phyloP scores from a whole-genome alignment of 2,888 invertebrate species.

The Epinotia ramella region DNA sequence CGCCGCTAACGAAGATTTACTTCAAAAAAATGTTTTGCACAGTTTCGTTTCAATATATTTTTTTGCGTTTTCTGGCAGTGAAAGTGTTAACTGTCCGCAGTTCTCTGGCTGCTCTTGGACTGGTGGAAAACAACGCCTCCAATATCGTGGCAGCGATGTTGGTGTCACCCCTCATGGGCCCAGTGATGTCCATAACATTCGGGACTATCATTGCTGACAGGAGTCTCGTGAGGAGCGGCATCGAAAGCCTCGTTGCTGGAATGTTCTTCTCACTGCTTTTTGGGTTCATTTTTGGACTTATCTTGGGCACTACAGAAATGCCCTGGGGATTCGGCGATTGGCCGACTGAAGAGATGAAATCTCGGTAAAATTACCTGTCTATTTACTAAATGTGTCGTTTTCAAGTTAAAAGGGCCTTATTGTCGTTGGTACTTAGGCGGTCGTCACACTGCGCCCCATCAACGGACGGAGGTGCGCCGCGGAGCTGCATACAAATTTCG shows the following conservation, averaged over 20 bases:
- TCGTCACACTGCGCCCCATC: no score
- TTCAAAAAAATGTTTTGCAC: no score
- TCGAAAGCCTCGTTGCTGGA: conserved; percentile 88
- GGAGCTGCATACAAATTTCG: no score
- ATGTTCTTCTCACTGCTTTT: conserved; percentile 90
- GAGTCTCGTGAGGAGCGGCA: conserved; percentile 88
- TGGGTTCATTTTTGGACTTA: conserved; percentile 92
- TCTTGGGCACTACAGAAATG: conserved; percentile 90
- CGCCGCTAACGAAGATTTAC: no score
- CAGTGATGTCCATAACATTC: conserved; percentile 95
- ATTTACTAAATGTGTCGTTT: neutral
- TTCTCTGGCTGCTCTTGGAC: conserved; percentile 92
- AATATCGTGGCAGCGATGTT: conserved; percentile 92
- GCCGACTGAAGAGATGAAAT: conserved; percentile 93
- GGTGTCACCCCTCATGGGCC: conserved; percentile 92
- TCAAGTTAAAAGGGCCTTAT: no score
- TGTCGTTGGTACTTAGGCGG: no score
- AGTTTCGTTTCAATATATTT: no score
- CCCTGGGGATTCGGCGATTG: conserved; percentile 91
- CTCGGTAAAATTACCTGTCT: conserved; percentile 79
- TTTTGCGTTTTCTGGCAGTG: neutral
- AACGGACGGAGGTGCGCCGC: no score
- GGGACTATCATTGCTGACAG: conserved; percentile 92
- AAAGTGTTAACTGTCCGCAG: conserved; percentile 70
- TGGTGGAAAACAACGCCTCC: conserved; percentile 93